A percentile compares a stretch with the other conserved stretches of the same genome.
phyloP scores from a whole-genome alignment of 1,140 invertebrate species.

The Lucilia sericata region DNA sequence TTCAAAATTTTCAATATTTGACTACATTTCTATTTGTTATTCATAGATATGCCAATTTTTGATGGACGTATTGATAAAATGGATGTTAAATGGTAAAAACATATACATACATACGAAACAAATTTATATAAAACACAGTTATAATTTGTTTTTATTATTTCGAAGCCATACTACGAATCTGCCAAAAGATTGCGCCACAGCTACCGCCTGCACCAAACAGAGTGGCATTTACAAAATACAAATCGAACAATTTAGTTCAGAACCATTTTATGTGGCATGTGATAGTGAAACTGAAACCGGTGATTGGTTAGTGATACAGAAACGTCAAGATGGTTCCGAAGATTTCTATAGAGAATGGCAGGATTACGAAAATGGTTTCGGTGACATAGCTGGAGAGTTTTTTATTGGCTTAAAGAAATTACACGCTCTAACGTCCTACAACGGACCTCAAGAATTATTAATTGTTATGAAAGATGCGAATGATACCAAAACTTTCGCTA shows the following conservation, averaged over 20 bases:
- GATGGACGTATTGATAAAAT: too few relatives aligned
- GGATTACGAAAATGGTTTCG: constrained; percentile 76
- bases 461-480: constrained; percentile 74
- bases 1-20: too few relatives aligned
- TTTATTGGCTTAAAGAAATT: constrained; percentile 75
- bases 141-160: too few relatives aligned
- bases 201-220: not conserved
- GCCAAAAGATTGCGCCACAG: not conserved
- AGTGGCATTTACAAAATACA: not conserved
- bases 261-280: constrained; percentile 5
- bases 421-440: constrained; percentile 70
- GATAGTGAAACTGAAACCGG: not conserved
- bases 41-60: too few relatives aligned
- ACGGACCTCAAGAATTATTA: constrained; percentile 74
- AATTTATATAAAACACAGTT: too few relatives aligned
- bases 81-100: too few relatives aligned
- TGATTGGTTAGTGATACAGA: constrained; percentile 70
- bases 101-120: too few relatives aligned
- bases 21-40: too few relatives aligned
- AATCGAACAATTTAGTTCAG: not conserved
- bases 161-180: not conserved
- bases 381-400: constrained; percentile 73
- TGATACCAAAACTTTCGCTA: constrained; percentile 70
- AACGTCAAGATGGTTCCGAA: constrained; percentile 73
- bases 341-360: constrained; percentile 75